Base-by-base conservation (phyloP, 2,797 vertebrate genomes). In the Oreortyx pictus region DNA sequence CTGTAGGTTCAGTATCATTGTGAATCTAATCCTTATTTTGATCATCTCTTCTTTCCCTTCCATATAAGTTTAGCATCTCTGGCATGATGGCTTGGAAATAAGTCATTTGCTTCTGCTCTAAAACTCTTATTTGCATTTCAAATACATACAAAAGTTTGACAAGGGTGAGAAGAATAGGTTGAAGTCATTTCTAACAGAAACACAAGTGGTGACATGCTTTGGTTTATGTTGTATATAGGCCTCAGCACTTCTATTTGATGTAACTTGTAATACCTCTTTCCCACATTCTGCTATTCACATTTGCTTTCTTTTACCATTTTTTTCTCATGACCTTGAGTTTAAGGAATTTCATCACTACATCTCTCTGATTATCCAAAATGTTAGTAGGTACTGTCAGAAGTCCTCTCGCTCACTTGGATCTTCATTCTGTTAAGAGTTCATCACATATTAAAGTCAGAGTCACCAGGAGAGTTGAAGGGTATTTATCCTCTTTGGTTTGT, bases 401-500 rank as follows among this genome's bases (percentile, higher is more conserved):
- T 89, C 68, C 80, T 77, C 54, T 78, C n/a, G 59, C 76, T 88
- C 54, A 16, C 44, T 86, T 78, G 78, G 35, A 41, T 91, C 62
- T 86, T 87, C 82, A 68, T 90, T 88, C 80, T 75, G 22, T 81
- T 78, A 37, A 37, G 62, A 72, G 22, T 64, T 93, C 0, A 0
- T 73, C 82, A 44, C 67, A 64, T 92, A 73, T 88, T 82, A 81
- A 89, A 84, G 82, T 89, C 92, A 82, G 54, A 90, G 50, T 82
- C 79, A 54, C 79, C 79, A 46, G 79, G 65, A 70, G 89, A 87
- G 78, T 49, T 83, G 77, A 81, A 88, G 89, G 65, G 57, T 54
- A 72, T 94, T 94, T 92, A 86, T 83, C 71, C 76, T 82, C 90
- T 93, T 82, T 19, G 33, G 85, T 94, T 96, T 94, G 86, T 92